Conservation (phyloP, 1,140 invertebrate species). For the Leptoteleia sp. region DNA sequence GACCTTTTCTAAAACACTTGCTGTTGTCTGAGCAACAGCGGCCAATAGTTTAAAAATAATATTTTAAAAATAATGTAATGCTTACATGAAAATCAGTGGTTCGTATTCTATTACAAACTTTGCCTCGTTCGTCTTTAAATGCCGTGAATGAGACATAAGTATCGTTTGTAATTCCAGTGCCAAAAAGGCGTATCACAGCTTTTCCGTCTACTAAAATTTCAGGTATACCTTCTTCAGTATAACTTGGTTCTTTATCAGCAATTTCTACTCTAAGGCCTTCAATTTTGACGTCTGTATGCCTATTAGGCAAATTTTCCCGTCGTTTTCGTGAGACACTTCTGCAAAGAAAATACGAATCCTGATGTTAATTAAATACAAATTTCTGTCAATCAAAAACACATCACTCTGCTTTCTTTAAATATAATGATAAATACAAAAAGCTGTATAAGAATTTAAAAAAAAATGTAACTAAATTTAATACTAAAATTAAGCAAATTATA, state of each 20-base stretch:
- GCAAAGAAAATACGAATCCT: conserved; percentile 2
- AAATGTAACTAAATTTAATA: too few species aligned
- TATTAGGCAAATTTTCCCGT: not conserved
- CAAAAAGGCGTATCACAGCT: conserved; percentile 88
- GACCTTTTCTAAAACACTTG: too few species aligned
- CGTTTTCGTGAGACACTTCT: conserved; percentile 11
- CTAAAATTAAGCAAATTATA: too few species aligned
- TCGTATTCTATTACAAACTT: conserved; percentile 78
- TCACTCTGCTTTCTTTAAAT: too few species aligned
- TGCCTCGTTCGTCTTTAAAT: conserved; percentile 79
- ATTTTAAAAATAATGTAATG: conserved; percentile 54
- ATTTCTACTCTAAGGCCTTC: conserved; percentile 84
- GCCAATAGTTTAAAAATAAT: too few species aligned
- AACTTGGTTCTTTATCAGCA: conserved; percentile 83
- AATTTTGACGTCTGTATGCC: conserved; percentile 72
- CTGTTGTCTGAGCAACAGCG: too few species aligned
- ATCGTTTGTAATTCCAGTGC: conserved; percentile 84
- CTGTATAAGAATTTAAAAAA: too few species aligned
- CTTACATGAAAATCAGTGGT: conserved; percentile 76
- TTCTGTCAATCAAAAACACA: not conserved
- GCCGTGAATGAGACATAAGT: conserved; percentile 88
- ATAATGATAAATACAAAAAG: too few species aligned
- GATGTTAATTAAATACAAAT: conserved; percentile 2
- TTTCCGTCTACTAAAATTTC: conserved; percentile 83
- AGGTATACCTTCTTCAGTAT: conserved; percentile 85